A percentile compares a stretch with the other conserved stretches of the same genome.
Conservation (phyloP, 2,888 invertebrate species). For the Anarsia innoxiella region DNA sequence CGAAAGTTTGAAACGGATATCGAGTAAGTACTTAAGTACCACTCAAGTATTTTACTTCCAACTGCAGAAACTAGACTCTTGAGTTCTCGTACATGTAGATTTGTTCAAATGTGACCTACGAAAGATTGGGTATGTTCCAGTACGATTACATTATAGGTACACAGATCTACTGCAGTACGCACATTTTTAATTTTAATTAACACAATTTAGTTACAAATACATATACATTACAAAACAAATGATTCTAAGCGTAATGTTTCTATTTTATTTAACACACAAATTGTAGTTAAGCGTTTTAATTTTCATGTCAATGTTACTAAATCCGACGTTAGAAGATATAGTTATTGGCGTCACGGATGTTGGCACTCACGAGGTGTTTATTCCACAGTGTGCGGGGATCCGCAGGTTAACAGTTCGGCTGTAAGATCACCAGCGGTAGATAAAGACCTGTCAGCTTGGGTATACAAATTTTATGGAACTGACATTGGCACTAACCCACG, state of each 20-base stretch:
- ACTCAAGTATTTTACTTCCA: slow-evolving; percentile 2
- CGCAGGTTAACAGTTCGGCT: too few relatives aligned
- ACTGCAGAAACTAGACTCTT: slow-evolving; percentile 29
- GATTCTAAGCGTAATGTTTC: slow-evolving; percentile 69
- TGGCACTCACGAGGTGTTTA: background rate
- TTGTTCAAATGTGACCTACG: slow-evolving; percentile 44
- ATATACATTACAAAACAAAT: slow-evolving; percentile 57
- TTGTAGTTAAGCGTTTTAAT: slow-evolving; percentile 60
- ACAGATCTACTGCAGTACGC: slow-evolving; percentile 71
- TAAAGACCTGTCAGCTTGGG: too few relatives aligned
- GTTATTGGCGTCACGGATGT: slow-evolving; percentile 14
- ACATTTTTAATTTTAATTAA: too few relatives aligned
- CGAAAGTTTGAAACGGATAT: too few relatives aligned
- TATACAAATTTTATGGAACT: too few relatives aligned
- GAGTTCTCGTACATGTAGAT: slow-evolving; percentile 35
- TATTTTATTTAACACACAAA: slow-evolving; percentile 70
- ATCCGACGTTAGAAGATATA: slow-evolving; percentile 24
- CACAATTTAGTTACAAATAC: slow-evolving; percentile 65
- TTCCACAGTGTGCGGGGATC: too few relatives aligned
- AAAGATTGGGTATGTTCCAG: slow-evolving; percentile 51
- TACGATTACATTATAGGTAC: slow-evolving; percentile 40
- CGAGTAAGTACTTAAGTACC: too few relatives aligned
- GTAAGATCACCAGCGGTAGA: too few relatives aligned
- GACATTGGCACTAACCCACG: too few relatives aligned
- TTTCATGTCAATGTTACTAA: slow-evolving; percentile 41